Base-by-base conservation (phyloP, 2,113 vertebrate species). In the Atrichornis clamosus region DNA sequence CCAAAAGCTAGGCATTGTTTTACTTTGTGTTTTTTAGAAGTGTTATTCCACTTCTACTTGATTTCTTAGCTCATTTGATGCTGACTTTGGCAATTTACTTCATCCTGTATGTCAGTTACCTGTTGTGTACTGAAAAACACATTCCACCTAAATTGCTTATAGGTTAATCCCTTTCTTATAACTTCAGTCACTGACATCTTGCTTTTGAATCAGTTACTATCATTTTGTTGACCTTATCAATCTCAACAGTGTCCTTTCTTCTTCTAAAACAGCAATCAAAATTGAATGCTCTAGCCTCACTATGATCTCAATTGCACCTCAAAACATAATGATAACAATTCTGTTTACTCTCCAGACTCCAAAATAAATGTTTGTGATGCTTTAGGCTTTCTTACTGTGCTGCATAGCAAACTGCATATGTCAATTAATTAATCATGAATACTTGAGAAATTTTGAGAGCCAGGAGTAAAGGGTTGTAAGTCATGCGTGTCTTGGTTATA, bases 181-280 rank as follows among this genome's bases (percentile, higher is more conserved):
- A 88, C 84, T 96, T 95, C 87, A 94, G 56, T 96, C 94, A 94
- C 96, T 98, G 96, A 96, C 92, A 96, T 95, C 52, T 97, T 87
- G 80, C 79, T 97, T 98, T 90, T 96, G 97, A 97, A 98, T 98
- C 97, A 97, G 95, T 96, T 98, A 89, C 89, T 97, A 95, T 96
- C 97, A 96, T 97, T 97, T 97, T 90, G 55, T 84, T 97, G 97
- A 98, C 98, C 97, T 98, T 98, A 97, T 97, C 97, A 98, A 96
- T 98, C 98, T 96, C 82, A 52, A 39, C 59, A 24, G 39, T 83
- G 93, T 94, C 96, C 96, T 97, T 97, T 85, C 70, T 95, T 73
- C 89, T 73, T 81, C 60, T 95, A 94, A 95, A 91, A 91, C 30
- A 93, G 72, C 83, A 97, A 68, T 32, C 70, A 52, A 60, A 97